Percentiles rank a stretch among this genome's conserved stretches.
Conservation (phyloP, 1,140 invertebrate genomes). For the Hylaeus volcanicus region DNA sequence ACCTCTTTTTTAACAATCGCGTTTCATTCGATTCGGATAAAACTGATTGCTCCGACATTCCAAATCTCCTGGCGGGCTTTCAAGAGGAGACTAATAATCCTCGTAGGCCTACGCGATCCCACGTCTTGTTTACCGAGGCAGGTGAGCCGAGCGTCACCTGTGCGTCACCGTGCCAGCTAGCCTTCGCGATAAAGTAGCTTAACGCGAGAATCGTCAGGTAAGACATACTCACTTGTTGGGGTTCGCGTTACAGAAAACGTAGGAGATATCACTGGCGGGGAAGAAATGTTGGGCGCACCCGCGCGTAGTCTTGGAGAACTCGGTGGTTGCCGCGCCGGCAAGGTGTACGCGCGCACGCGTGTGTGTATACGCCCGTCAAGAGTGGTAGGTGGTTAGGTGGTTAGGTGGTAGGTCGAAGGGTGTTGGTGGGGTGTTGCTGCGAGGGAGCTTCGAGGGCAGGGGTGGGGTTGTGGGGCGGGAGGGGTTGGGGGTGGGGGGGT, state of each 20-base stretch:
- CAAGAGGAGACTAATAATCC: no score
- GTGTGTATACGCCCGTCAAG: constrained; percentile 8
- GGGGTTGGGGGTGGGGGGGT: constrained; percentile 2
- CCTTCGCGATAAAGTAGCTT: neutral
- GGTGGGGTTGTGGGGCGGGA: constrained; percentile 25
- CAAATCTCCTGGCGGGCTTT: no score
- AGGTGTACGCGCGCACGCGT: constrained; percentile 8
- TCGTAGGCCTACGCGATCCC: neutral
- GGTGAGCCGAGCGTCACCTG: constrained; percentile 62
- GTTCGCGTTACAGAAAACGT: constrained; percentile 58
- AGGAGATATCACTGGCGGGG: constrained; percentile 34
- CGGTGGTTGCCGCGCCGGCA: constrained; percentile 24
- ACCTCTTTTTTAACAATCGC: no score
- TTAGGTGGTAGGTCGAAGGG: constrained; percentile 55
- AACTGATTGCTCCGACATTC: no score
- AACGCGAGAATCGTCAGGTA: neutral
- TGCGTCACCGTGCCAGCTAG: constrained; percentile 57
- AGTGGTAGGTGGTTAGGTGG: constrained; percentile 10
- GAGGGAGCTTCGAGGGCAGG: constrained; percentile 38
- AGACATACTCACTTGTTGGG: constrained; percentile 71
- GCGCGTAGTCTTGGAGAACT: constrained; percentile 3
- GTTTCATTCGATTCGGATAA: no score
- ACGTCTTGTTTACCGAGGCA: constrained; percentile 39
- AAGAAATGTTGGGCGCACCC: constrained; percentile 43
- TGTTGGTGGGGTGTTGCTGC: constrained; percentile 35